Conservation (phyloP, 2,797 vertebrate genomes). For the Buphagus erythrorhynchus region DNA sequence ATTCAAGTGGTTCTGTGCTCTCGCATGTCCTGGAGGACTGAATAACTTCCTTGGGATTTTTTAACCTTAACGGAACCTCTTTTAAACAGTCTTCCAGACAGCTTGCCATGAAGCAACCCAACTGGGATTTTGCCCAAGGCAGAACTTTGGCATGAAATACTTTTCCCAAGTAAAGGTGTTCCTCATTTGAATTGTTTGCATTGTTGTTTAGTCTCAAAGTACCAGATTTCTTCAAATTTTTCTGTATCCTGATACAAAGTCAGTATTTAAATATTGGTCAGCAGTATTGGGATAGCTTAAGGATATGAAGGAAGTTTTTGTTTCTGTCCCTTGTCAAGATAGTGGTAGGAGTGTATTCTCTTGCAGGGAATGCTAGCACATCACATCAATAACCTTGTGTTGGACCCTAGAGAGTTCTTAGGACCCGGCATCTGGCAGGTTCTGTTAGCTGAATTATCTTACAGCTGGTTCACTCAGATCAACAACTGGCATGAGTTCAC, state of each 20-base stretch:
- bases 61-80: background rate
- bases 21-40: background rate
- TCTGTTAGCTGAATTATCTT: background rate
- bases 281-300: background rate
- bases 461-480: background rate
- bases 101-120: background rate
- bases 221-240: accelerated
- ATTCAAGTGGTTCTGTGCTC: background rate
- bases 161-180: background rate
- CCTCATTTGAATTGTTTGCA: background rate
- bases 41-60: background rate
- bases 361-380: background rate
- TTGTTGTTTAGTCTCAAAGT: background rate
- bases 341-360: background rate
- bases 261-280: background rate
- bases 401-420: background rate
- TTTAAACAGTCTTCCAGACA: background rate
- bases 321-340: background rate
- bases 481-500: background rate
- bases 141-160: background rate
- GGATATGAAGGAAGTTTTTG: background rate
- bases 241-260: background rate
- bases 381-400: background rate
- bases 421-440: background rate
- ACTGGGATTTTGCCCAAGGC: background rate